Percentiles rank a stretch among this genome's conserved stretches.
These are phyloP conservation scores for Takifugu rubripes DNA, from an alignment of 2,797 vertebrate genomes.

Conservation along the genomic window DNA sequence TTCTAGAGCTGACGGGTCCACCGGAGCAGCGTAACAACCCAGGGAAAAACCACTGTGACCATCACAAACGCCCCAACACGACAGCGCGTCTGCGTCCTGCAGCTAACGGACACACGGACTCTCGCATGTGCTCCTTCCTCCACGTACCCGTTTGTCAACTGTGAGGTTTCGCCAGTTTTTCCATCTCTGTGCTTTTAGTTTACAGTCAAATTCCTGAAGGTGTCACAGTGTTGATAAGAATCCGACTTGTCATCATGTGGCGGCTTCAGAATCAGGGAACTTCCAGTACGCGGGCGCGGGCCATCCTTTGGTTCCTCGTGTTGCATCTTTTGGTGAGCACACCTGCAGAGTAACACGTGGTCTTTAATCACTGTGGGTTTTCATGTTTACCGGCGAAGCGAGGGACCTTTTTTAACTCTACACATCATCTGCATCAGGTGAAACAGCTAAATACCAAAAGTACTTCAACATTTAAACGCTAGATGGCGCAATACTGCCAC, in stretches of 20 bases:
- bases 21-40: constrained; percentile 2
- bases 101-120: not conserved
- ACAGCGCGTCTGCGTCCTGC: constrained; percentile 18
- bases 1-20: constrained; percentile 47
- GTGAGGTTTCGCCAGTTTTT: constrained; percentile 1
- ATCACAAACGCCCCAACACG: constrained; percentile 1
- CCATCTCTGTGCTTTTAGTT: constrained; percentile 10
- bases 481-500: constrained; percentile 40
- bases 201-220: constrained; percentile 14
- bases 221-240: too few relatives aligned
- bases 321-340: not conserved
- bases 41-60: constrained; percentile 21
- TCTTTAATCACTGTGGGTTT: constrained; percentile 1
- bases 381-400: not conserved
- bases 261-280: constrained; percentile 30
- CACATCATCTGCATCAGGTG: constrained; percentile 18
- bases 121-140: not conserved
- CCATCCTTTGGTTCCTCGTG: not conserved
- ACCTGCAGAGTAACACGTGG: not conserved
- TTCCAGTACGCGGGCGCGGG: not conserved
- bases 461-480: constrained; percentile 37
- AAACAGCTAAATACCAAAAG: constrained; percentile 45
- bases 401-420: not conserved
- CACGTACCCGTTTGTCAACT: not conserved
- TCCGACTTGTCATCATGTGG: constrained; percentile 23